These are phyloP conservation scores for Lepidurus packardi DNA, from an alignment of 1,140 invertebrate species.

Conservation along the genomic window DNA sequence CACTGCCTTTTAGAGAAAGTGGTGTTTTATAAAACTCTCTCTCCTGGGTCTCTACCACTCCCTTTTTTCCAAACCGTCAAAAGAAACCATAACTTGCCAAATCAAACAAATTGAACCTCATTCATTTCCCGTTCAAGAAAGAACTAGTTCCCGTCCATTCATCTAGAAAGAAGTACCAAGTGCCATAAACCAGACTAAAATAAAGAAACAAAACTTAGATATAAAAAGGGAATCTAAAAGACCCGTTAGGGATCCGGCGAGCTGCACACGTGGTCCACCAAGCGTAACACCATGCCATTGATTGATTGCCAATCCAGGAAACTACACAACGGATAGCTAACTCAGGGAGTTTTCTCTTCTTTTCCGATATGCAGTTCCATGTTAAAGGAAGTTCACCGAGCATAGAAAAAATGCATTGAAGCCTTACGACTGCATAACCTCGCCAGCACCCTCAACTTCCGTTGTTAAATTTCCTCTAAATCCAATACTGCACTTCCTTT, in stretches of 20 bases:
- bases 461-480: neutral
- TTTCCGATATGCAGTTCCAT: neutral
- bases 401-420: neutral
- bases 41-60: neutral
- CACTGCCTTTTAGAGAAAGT: neutral
- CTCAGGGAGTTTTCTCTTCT: neutral
- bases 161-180: neutral
- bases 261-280: neutral
- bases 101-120: neutral
- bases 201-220: neutral
- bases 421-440: conserved; percentile 9
- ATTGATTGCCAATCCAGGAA: conserved; percentile 15
- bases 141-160: neutral
- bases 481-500: neutral
- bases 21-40: neutral
- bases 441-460: neutral
- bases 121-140: neutral
- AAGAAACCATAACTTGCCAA: neutral
- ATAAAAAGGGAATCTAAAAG: neutral
- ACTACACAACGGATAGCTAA: neutral
- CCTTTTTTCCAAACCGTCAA: no score
- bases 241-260: neutral
- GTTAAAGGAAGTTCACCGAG: neutral
- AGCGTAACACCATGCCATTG: neutral
- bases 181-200: neutral